Evolutionary conservation across 2,797 vertebrate genomes (phyloP).

Genomic region (Arctocebus calabarensis): DNA sequence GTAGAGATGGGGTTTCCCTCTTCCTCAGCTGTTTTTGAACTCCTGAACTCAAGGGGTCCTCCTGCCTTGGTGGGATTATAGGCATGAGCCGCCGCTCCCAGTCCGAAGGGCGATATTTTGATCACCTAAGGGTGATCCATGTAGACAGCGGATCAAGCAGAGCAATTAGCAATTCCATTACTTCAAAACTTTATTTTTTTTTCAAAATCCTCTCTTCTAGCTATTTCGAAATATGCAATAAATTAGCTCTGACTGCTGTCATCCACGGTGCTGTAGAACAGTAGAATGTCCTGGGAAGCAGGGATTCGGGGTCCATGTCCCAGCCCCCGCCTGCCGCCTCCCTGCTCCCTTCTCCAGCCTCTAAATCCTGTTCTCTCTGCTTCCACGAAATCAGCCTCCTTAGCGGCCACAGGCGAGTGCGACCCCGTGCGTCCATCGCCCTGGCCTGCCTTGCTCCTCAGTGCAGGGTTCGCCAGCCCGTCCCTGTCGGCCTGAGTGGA

Average conservation of each 20-base stretch:
- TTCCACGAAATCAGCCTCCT: not conserved
- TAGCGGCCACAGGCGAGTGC: not conserved
- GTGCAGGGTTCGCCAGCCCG: not conserved
- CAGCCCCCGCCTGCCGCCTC: not conserved
- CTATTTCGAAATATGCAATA: not conserved
- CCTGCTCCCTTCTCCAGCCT: not conserved
- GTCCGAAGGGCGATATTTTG: too few relatives aligned
- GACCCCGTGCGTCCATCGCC: too few relatives aligned
- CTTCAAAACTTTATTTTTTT: not conserved
- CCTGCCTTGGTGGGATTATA: too few relatives aligned
- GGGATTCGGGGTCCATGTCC: not conserved
- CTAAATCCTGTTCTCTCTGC: too few relatives aligned
- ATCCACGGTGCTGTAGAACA: not conserved
- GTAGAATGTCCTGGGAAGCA: not conserved
- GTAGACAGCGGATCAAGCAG: not conserved
- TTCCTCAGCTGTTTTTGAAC: too few relatives aligned
- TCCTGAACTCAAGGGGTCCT: too few relatives aligned
- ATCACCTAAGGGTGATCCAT: too few relatives aligned
- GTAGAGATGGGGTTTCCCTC: too few relatives aligned
- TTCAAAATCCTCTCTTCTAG: not conserved
- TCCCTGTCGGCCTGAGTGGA: not conserved
- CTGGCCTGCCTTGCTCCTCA: too few relatives aligned
- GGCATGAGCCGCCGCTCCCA: too few relatives aligned
- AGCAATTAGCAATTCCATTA: not conserved
- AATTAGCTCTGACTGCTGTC: not conserved